Evolutionary conservation across 2,797 vertebrate species (phyloP).

Genomic region (Myripristis jacobus): DNA sequence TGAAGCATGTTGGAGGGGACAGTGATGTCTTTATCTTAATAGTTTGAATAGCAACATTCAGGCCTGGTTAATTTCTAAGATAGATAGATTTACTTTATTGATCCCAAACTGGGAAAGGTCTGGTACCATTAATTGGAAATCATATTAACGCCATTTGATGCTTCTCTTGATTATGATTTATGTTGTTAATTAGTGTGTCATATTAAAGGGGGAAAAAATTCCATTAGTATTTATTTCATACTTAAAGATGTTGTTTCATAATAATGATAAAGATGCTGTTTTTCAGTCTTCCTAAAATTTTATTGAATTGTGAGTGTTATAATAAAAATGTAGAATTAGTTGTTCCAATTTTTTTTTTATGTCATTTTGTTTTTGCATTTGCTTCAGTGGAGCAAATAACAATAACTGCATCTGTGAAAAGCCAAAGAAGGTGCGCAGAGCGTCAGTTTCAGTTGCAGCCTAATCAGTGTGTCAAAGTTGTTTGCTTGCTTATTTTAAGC

Average conservation of each 20-base stretch:
- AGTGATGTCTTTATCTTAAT: neutral
- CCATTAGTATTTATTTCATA: no score
- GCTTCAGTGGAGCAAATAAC: neutral
- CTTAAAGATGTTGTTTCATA: no score
- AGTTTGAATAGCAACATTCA: neutral
- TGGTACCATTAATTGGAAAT: conserved; percentile 6
- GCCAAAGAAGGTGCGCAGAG: no score
- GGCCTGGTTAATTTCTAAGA: neutral
- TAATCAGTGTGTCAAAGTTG: neutral
- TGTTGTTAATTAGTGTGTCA: conserved; percentile 23
- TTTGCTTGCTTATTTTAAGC: no score
- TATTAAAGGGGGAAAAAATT: no score
- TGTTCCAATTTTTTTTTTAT: neutral
- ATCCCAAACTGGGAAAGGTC: no score
- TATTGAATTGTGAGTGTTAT: neutral
- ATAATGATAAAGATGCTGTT: no score
- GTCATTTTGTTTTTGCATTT: neutral
- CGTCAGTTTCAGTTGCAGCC: neutral
- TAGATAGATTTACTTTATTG: no score
- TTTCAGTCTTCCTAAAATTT: no score
- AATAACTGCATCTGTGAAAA: neutral
- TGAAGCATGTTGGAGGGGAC: neutral
- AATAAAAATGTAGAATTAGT: neutral
- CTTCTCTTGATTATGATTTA: conserved; percentile 3
- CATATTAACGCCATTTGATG: neutral